phyloP scores from a whole-genome alignment of 1,140 invertebrate species.

The Bombus difficillimus region DNA sequence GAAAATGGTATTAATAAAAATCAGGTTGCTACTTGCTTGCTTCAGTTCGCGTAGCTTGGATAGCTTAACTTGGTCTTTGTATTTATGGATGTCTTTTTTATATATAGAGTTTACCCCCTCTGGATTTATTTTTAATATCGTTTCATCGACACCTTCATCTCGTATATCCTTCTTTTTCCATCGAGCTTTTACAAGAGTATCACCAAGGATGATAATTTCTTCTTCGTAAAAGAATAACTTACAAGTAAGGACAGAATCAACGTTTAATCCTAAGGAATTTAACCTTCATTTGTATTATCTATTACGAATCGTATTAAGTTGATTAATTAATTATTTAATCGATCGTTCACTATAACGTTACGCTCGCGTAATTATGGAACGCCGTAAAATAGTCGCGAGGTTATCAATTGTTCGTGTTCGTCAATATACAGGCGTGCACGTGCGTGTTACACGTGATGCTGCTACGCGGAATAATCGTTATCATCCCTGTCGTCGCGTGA shows the following conservation, averaged over 20 bases:
- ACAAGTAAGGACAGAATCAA: background rate
- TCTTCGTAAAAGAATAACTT: background rate
- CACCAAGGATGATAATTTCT: background rate
- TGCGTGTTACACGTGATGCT: conserved; percentile 59
- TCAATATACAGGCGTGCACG: background rate
- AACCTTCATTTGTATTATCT: background rate
- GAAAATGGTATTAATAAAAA: background rate
- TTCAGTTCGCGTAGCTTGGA: background rate
- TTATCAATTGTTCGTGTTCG: conserved; percentile 29
- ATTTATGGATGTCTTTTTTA: conserved; percentile 12
- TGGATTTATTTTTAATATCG: conserved; percentile 17
- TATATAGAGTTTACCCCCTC: conserved; percentile 24
- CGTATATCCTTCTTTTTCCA: background rate
- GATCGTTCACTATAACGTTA: background rate
- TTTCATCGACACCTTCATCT: background rate
- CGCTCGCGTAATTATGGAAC: background rate
- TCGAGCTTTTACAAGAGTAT: background rate
- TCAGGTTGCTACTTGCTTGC: background rate
- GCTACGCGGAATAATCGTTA: conserved; percentile 55
- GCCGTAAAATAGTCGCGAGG: background rate
- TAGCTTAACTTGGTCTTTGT: background rate
- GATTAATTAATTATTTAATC: background rate
- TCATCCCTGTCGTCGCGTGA: conserved; percentile 53
- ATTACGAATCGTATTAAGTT: background rate
- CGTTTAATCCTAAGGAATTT: background rate